Conservation (phyloP, 2,797 vertebrate genomes). For the Pangasius djambal region DNA sequence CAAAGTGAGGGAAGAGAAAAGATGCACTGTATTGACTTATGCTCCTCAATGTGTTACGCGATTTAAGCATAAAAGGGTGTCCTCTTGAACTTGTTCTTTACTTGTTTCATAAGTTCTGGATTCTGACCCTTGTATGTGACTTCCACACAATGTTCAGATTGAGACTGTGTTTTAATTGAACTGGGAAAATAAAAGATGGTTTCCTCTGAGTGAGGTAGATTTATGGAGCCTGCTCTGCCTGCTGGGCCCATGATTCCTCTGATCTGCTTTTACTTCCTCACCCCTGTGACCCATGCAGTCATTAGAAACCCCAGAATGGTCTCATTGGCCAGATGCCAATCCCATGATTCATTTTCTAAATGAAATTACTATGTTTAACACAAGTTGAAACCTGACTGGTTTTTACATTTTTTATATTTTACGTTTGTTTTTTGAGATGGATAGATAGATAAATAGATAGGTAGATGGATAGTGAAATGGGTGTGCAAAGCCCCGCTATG, state of each 20-base stretch:
- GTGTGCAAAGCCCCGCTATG: too few relatives aligned
- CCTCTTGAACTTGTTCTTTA: slow-evolving; percentile 36
- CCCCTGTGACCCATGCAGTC: slow-evolving; percentile 73
- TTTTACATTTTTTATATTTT: slow-evolving; percentile 69
- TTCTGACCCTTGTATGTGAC: slow-evolving; percentile 63
- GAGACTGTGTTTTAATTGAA: slow-evolving; percentile 76
- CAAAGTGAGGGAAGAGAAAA: slow-evolving; percentile 26
- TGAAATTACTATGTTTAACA: slow-evolving; percentile 79
- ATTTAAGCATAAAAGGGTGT: slow-evolving; percentile 39
- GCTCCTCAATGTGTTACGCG: neutral
- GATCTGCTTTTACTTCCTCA: slow-evolving; percentile 78
- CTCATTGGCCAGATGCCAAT: slow-evolving; percentile 69
- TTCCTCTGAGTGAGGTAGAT: slow-evolving; percentile 74
- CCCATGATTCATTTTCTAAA: slow-evolving; percentile 73
- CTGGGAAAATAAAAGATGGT: slow-evolving; percentile 62
- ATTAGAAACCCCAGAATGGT: slow-evolving; percentile 72
- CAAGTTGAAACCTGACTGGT: slow-evolving; percentile 68
- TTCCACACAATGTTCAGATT: slow-evolving; percentile 70
- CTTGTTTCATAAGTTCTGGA: slow-evolving; percentile 57
- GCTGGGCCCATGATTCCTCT: slow-evolving; percentile 72
- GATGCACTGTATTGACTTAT: slow-evolving; percentile 17
- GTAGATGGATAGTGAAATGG: neutral
- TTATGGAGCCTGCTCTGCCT: slow-evolving; percentile 74
- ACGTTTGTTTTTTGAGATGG: slow-evolving; percentile 51
- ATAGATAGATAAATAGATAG: slow-evolving; percentile 19